Evolutionary conservation across 2,113 vertebrate genomes (phyloP), one percentile per base, ranked within the genome.

Genomic region (Ivindomyrus marchei): DNA sequence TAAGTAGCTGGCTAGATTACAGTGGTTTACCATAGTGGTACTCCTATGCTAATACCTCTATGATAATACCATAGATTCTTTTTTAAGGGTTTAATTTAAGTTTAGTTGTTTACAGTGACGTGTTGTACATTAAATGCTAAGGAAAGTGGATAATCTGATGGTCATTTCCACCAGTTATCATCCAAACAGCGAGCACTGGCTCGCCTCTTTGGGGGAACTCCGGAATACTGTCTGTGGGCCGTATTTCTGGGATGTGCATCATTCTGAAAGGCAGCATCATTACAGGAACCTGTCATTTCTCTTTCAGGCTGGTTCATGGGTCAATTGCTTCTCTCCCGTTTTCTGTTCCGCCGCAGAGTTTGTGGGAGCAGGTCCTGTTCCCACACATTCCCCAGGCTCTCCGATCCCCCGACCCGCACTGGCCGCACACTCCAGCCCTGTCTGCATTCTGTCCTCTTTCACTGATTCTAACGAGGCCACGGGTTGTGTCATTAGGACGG

Each of bases 301-400:
- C 93, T 95, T 95, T 95, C 94, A 94, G 93, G 50, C 90, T 15
- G 90, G 95, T 94, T 95, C 94, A 95, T 86, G 94, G 95, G 94
- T 95, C 95, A 95, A 95, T 94, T 93, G 94, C 94, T 93, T 92
- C 91, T 92, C 39, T 92, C 91, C 90, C 92, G 27, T 11, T 93
- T 93, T 94, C 94, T 92, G 90, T 94, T 94, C 93, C 90, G 90
- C 92, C 93, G 91, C 92, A 92, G 93, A 95, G 94, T 90, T 94
- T 94, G 91, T 94, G 94, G 94, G 94, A 95, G 91, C 92, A 92
- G 89, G 92, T 92, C 92, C 84, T 19, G 83, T 89, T 92, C 93
- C 94, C 95, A 95, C 93, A 91, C 93, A 94, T 94, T 93, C 92
- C 93, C 92, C 77, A 84, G 90, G 88, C 92, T 91, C 91, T 93